phyloP scores from a whole-genome alignment of 92 coral and sea anemone genomes.

The Pocillopora meandrina region DNA sequence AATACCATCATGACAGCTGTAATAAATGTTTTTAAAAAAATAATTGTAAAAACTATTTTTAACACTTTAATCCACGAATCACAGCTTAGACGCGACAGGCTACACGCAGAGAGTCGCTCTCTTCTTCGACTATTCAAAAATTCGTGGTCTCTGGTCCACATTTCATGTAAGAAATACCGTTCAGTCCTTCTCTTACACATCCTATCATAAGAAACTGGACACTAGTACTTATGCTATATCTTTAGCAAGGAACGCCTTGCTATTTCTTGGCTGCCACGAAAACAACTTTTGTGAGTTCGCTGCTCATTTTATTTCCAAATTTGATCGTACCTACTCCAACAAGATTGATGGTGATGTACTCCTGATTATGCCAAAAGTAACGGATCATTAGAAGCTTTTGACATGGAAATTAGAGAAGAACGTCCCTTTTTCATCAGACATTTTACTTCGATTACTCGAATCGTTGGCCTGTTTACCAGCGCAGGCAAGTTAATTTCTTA shows the following conservation, averaged over 20 bases:
- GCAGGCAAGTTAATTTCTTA: constrained; percentile 35
- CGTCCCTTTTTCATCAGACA: constrained; percentile 67
- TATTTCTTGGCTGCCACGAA: constrained; percentile 44
- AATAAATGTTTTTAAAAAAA: too few species aligned
- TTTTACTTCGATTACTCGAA: constrained; percentile 61
- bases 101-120: too few species aligned
- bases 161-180: too few species aligned
- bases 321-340: background rate
- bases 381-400: background rate
- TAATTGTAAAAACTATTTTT: too few species aligned
- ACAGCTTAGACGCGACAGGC: too few species aligned
- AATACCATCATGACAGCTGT: background rate
- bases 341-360: background rate
- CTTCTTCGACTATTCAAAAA: too few species aligned
- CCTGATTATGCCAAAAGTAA: background rate
- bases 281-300: constrained; percentile 10
- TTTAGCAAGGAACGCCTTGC: constrained; percentile 19
- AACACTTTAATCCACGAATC: too few species aligned
- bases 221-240: constrained; percentile 27
- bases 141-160: too few species aligned
- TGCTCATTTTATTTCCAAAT: constrained; percentile 20
- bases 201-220: background rate
- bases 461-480: constrained; percentile 56
- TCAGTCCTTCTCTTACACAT: background rate
- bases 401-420: constrained; percentile 31